Percentiles rank a stretch among this genome's conserved stretches.
Evolutionary conservation across 2,113 vertebrate genomes (phyloP).

Genomic region (Toxotes jaculatrix): DNA sequence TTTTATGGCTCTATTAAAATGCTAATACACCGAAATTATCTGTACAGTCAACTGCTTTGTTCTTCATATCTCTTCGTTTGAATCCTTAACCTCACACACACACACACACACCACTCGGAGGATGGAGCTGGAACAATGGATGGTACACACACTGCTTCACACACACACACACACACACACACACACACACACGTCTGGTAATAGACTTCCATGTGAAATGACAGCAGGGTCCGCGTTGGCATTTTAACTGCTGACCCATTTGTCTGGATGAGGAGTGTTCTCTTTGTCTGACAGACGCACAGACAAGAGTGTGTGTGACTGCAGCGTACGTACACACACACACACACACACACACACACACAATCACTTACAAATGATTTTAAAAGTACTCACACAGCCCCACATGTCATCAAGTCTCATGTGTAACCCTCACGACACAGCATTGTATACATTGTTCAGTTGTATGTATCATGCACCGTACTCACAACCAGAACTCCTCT

Average conservation of each 20-base stretch:
- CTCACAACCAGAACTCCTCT: slow-evolving; percentile 8
- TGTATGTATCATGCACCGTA: no score
- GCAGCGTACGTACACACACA: slow-evolving; percentile 1
- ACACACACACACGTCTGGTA: slow-evolving; percentile 29
- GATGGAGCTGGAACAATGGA: not conserved
- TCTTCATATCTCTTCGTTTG: slow-evolving; percentile 41
- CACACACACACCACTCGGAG: slow-evolving; percentile 4
- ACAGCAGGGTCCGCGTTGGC: slow-evolving; percentile 70
- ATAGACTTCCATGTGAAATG: slow-evolving; percentile 59
- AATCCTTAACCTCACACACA: slow-evolving; percentile 45
- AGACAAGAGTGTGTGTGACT: not conserved
- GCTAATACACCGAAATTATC: slow-evolving; percentile 67
- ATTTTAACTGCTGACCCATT: slow-evolving; percentile 80
- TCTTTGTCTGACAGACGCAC: slow-evolving; percentile 30
- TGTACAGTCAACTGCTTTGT: slow-evolving; percentile 54
- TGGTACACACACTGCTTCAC: slow-evolving; percentile 8
- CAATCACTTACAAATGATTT: not conserved
- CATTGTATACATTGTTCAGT: no score
- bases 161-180: slow-evolving; percentile 31
- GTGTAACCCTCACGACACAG: not conserved
- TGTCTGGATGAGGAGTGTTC: slow-evolving; percentile 57
- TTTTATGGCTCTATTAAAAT: slow-evolving; percentile 71
- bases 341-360: not conserved
- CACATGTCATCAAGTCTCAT: not conserved
- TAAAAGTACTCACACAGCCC: not conserved